A percentile compares a stretch with the other conserved stretches of the same genome.
These are phyloP conservation scores for Prinia subflava DNA, from an alignment of 2,113 vertebrate species.

Conservation along the genomic window DNA sequence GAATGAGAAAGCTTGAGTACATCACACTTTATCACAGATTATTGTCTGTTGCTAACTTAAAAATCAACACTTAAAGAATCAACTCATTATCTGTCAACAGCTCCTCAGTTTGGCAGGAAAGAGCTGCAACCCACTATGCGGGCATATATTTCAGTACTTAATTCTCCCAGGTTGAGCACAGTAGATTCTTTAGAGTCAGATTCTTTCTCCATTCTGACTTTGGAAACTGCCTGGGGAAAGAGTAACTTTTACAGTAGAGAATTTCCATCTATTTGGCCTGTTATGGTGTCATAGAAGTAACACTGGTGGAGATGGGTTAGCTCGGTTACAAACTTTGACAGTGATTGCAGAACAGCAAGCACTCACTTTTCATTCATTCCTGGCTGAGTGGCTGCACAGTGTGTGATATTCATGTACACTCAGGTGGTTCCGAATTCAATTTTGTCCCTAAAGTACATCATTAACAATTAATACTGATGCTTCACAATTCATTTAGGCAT, in stretches of 20 bases:
- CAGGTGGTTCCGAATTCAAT: conserved; percentile 18
- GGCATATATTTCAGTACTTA: not conserved
- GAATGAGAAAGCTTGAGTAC: not conserved
- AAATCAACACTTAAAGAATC: not conserved
- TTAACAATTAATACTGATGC: conserved; percentile 46
- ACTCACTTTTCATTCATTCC: not conserved
- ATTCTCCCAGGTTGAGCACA: not conserved
- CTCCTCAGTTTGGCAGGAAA: not conserved
- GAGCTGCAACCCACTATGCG: fast-evolving
- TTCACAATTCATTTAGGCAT: conserved; percentile 57
- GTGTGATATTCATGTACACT: not conserved
- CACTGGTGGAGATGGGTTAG: not conserved
- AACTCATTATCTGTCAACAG: not conserved
- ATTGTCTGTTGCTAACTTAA: not conserved
- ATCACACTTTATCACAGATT: not conserved
- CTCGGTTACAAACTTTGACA: not conserved
- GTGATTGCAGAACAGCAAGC: not conserved
- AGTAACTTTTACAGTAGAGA: not conserved
- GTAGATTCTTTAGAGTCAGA: not conserved
- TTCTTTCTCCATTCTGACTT: not conserved
- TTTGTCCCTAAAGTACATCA: conserved; percentile 31
- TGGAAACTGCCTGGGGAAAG: not conserved
- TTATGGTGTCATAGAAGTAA: not conserved
- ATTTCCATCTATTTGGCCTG: not conserved
- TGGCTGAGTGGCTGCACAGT: not conserved